These are phyloP conservation scores for Drosophila ezoana DNA, from an alignment of 2,888 invertebrate genomes.

Conservation along the genomic window DNA sequence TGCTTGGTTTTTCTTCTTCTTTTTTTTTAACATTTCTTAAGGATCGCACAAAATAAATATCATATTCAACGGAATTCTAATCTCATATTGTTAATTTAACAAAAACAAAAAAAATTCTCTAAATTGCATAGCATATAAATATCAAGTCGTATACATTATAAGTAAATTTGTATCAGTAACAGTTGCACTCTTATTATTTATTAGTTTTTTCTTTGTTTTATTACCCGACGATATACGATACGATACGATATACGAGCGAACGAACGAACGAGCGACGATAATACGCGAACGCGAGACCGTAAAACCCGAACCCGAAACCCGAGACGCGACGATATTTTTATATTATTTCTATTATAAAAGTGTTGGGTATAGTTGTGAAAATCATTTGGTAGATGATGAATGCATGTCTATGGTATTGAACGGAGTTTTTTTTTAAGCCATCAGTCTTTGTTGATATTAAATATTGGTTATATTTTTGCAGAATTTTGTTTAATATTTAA, in stretches of 20 bases:
- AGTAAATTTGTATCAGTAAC: conserved; percentile 76
- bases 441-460: conserved; percentile 71
- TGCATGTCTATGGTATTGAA: conserved; percentile 55
- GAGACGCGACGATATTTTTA: conserved; percentile 76
- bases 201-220: conserved; percentile 36
- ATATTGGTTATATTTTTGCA: conserved; percentile 38
- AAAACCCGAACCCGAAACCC: conserved; percentile 80
- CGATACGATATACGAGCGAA: conserved; percentile 55
- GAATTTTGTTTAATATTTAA: conserved; percentile 22
- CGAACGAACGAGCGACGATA: conserved; percentile 82
- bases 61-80: conserved; percentile 62
- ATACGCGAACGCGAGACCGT: conserved; percentile 83
- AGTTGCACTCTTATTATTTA: conserved; percentile 73
- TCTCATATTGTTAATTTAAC: conserved; percentile 48
- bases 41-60: conserved; percentile 67
- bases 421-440: conserved; percentile 49
- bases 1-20: conserved; percentile 55
- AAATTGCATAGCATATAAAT: conserved; percentile 54
- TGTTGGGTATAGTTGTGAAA: conserved; percentile 55
- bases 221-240: conserved; percentile 68
- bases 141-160: conserved; percentile 65
- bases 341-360: conserved; percentile 35
- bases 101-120: conserved; percentile 48
- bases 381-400: conserved; percentile 20
- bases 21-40: conserved; percentile 29